These are phyloP conservation scores for Oeneis ivallda DNA, from an alignment of 2,888 invertebrate genomes.

Conservation along the genomic window DNA sequence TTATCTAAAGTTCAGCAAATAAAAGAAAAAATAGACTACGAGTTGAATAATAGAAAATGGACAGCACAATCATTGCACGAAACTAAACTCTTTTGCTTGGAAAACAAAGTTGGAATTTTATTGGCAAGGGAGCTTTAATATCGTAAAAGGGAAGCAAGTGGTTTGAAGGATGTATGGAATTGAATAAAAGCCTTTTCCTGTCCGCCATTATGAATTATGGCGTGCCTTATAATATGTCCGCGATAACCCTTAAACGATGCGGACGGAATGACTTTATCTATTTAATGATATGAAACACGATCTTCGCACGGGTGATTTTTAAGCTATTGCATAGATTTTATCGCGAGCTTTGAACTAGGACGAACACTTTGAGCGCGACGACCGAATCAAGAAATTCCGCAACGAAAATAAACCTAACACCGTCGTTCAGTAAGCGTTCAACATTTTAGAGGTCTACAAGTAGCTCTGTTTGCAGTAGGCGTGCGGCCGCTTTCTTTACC, in stretches of 20 bases:
- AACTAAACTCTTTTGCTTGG: neutral
- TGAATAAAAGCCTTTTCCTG: slow-evolving; percentile 35
- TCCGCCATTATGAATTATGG: slow-evolving; percentile 30
- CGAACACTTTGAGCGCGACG: no score
- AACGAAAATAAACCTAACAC: no score
- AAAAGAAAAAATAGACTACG: neutral
- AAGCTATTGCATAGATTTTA: no score
- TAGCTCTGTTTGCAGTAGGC: no score
- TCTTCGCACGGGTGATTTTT: neutral
- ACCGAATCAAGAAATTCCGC: no score
- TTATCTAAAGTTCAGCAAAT: slow-evolving; percentile 1
- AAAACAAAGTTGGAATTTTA: neutral
- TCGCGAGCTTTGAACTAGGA: no score
- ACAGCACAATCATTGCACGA: neutral
- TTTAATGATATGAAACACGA: neutral
- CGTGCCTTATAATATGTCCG: neutral
- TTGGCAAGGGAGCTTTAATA: slow-evolving; percentile 15
- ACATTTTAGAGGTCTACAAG: no score
- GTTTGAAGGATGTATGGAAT: slow-evolving; percentile 18
- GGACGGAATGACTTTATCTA: neutral
- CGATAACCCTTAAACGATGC: neutral
- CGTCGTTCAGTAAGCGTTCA: no score
- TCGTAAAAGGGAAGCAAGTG: slow-evolving; percentile 17
- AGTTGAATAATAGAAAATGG: slow-evolving; percentile 5
- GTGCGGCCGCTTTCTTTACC: no score